Conservation (phyloP, 2,888 invertebrate genomes). For the Smittia sp. region DNA sequence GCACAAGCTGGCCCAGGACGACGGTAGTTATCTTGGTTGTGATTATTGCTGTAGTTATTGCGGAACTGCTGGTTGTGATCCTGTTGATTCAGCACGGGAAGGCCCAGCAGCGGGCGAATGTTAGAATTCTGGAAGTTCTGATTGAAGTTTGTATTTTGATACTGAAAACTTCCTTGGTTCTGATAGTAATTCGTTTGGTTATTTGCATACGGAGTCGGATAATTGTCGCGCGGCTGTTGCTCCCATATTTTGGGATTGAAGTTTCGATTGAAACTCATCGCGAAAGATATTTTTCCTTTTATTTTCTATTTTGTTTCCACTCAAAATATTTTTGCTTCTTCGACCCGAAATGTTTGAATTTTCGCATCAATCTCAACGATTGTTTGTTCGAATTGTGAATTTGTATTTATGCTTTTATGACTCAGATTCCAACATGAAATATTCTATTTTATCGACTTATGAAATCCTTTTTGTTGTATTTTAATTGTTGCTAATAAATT, state of each 20-base stretch:
- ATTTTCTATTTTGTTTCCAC: too few relatives aligned
- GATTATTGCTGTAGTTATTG: neutral
- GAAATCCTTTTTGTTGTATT: too few relatives aligned
- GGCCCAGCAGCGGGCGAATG: neutral
- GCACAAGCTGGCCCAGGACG: neutral
- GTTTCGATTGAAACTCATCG: constrained; percentile 32
- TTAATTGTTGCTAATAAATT: too few relatives aligned
- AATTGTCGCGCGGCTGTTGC: neutral
- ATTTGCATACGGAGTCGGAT: constrained; percentile 1
- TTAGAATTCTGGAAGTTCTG: neutral
- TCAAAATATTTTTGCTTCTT: too few relatives aligned
- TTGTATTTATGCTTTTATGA: too few relatives aligned
- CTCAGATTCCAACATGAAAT: too few relatives aligned
- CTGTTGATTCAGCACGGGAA: neutral
- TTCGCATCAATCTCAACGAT: too few relatives aligned
- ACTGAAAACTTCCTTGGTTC: neutral
- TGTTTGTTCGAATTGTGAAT: too few relatives aligned
- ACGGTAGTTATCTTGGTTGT: constrained; percentile 7
- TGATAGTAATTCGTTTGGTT: neutral
- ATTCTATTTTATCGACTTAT: too few relatives aligned
- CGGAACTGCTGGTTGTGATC: neutral
- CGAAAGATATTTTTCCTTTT: too few relatives aligned
- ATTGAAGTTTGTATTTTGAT: neutral
- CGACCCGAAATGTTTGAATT: too few relatives aligned
- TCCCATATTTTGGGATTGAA: constrained; percentile 32